phyloP scores from a whole-genome alignment of 2,113 vertebrate genomes.

The Galbula dea region DNA sequence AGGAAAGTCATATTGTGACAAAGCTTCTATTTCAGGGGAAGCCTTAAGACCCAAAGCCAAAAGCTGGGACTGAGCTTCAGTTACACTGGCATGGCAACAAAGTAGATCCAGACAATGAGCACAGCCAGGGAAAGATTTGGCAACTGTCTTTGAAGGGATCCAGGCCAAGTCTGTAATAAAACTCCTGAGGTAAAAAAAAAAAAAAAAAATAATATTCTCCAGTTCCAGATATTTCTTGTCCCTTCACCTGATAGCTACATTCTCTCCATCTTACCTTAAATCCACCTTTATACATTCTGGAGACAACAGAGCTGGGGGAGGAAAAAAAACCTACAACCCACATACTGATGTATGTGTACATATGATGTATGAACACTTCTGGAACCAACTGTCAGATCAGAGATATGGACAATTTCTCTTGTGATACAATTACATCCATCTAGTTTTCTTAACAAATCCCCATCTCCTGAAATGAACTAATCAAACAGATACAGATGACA shows the following conservation, averaged over 20 bases:
- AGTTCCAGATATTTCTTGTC: background rate
- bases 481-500: background rate
- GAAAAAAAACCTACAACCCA: background rate
- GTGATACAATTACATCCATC: background rate
- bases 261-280: background rate
- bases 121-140: background rate
- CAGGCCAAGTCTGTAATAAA: background rate
- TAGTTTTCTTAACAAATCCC: background rate
- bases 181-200: background rate
- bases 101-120: background rate
- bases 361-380: background rate
- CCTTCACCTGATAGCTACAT: background rate
- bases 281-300: accelerated
- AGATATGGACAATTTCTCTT: accelerated
- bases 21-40: background rate
- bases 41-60: background rate
- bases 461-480: background rate
- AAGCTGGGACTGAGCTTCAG: background rate
- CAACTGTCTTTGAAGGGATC: background rate
- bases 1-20: background rate
- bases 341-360: background rate
- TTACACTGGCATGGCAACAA: background rate
- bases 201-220: background rate
- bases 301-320: background rate
- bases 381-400: background rate